These are phyloP conservation scores for Eleginops maclovinus DNA, from an alignment of 2,113 vertebrate species.

Conservation along the genomic window DNA sequence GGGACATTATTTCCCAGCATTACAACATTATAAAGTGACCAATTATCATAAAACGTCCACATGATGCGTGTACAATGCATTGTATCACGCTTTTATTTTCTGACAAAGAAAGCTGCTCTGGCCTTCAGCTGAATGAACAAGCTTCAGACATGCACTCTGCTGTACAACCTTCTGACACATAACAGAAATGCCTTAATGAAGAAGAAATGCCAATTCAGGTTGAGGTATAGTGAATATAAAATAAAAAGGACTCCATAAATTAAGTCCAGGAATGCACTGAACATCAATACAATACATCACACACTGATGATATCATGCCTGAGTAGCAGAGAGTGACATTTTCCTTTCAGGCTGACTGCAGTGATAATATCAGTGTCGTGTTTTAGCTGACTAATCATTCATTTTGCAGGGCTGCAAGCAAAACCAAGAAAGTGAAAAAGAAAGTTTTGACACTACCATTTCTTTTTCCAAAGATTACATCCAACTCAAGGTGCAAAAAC, in stretches of 20 bases:
- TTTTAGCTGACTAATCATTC: conserved; percentile 11
- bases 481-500: background rate
- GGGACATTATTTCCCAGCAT: background rate
- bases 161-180: background rate
- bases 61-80: background rate
- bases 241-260: background rate
- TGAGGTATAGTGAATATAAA: background rate
- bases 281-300: too few relatives aligned
- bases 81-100: background rate
- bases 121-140: background rate
- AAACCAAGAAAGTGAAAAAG: background rate
- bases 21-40: background rate
- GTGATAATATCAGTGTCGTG: background rate
- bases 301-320: background rate
- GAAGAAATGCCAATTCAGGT: background rate
- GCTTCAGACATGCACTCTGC: background rate
- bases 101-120: background rate
- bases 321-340: background rate
- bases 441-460: background rate
- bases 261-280: too few relatives aligned
- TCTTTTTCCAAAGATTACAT: background rate
- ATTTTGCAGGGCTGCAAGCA: conserved; percentile 4
- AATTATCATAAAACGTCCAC: background rate
- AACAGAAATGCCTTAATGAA: background rate
- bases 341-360: conserved; percentile 2